Conservation (phyloP, 2,888 invertebrate species). For the Nomada ruficornis region DNA sequence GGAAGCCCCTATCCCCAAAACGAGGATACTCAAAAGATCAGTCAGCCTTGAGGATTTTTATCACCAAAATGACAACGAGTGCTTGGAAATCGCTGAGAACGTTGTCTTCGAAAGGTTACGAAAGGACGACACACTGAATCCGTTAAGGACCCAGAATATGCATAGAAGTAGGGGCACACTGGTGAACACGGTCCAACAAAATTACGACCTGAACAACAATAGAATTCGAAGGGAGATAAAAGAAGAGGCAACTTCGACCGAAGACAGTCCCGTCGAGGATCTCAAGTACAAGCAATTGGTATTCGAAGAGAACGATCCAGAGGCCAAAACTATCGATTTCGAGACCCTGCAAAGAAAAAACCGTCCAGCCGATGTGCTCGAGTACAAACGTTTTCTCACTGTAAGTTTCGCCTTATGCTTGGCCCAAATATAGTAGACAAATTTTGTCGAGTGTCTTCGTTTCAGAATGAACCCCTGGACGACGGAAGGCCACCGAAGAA, state of each 20-base stretch:
- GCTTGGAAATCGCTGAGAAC: conserved; percentile 79
- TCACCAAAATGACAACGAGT: conserved; percentile 72
- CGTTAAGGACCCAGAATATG: conserved; percentile 1
- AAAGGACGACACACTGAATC: conserved; percentile 66
- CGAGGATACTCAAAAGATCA: conserved; percentile 85
- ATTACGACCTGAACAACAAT: conserved; percentile 43
- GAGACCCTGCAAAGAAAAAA: conserved; percentile 76
- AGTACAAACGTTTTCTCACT: conserved; percentile 78
- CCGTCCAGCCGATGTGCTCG: conserved; percentile 78
- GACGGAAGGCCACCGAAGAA: conserved; percentile 76
- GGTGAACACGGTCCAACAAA: conserved; percentile 48
- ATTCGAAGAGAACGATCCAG: conserved; percentile 67
- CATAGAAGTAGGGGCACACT: conserved; percentile 6
- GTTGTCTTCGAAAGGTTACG: conserved; percentile 81
- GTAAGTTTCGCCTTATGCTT: conserved; percentile 60
- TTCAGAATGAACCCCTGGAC: conserved; percentile 76
- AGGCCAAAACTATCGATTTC: conserved; percentile 74
- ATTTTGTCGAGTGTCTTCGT: conserved; percentile 1
- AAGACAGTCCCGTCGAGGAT: conserved; percentile 53
- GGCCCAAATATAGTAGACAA: not conserved
- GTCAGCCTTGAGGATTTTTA: conserved; percentile 70
- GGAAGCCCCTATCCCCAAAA: conserved; percentile 86
- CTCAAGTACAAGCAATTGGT: conserved; percentile 62
- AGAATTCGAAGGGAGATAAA: conserved; percentile 47
- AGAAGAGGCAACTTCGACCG: conserved; percentile 9